Base-by-base conservation (phyloP, 2,888 invertebrate species). In the Tenthredo notha region DNA sequence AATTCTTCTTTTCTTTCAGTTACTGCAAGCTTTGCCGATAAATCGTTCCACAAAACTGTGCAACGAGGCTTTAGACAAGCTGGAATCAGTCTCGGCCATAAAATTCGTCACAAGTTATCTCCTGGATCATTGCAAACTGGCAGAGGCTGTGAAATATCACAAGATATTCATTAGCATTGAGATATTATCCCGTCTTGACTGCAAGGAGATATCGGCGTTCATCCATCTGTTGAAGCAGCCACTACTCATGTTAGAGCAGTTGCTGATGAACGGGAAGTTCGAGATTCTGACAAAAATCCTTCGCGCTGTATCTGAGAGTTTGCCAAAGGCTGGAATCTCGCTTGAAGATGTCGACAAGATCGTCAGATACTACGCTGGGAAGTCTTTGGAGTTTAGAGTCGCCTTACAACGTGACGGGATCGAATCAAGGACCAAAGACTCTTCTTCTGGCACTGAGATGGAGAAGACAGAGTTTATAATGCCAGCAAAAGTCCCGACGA, bases 251-350 rank as follows among this genome's bases (percentile, higher is more conserved):
- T 94, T 98, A 10, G 98, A 98, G 91, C 97, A 98, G 91, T 94
- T 98, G 84, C 92, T 98, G 15, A 98, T 98, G 98, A 98, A 98
- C 91, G 96, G 96, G 0, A 96, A 96, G 91, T 94, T 97, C 82
- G 97, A 97, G 88, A 94, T 95, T 82, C 93, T 97, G 9, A 94
- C 95, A 0, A 94, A 94, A 61, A 95, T 97, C 4, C 91, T 97
- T 40, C 94, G 94, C n/a, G 94, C 94, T 40, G 94, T 96, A 21
- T 94, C 94, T n/a, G 93, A 94, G 0, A 90, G 92, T 85, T 85
- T 93, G 25, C 84, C 89, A 29, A 18, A 93, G 89, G 87, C 90
- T 93, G 83, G 94, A 58, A 94, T 95, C 88, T 94, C 95, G 0
- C 94, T 95, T 3, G 96, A 96, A 87, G 95, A 95, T 29, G 95